Evolutionary conservation across 2,888 invertebrate species (phyloP).

Genomic region (Microdon myrmicae): DNA sequence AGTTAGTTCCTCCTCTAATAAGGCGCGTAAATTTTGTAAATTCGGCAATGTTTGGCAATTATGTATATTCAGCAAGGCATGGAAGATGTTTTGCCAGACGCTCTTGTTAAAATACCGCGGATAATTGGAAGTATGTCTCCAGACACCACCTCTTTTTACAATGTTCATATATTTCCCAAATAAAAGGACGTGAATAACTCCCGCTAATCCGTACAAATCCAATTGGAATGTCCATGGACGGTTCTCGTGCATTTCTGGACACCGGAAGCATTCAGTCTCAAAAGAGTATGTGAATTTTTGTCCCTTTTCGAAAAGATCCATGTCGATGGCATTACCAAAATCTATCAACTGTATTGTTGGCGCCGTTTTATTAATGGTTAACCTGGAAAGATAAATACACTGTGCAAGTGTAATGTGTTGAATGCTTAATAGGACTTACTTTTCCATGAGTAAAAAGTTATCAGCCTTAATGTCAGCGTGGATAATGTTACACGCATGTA

Average conservation of each 20-base stretch:
- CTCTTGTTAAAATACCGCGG: conserved; percentile 73
- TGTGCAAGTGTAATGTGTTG: too few relatives aligned
- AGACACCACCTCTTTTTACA: conserved; percentile 67
- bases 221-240: conserved; percentile 95
- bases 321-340: conserved; percentile 94
- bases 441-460: conserved; percentile 84
- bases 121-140: conserved; percentile 61
- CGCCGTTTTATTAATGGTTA: conserved; percentile 64
- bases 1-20: conserved; percentile 61
- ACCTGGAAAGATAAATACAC: conserved; percentile 72
- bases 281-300: conserved; percentile 77
- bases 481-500: conserved; percentile 88
- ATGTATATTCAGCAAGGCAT: conserved; percentile 82
- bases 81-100: conserved; percentile 85
- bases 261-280: conserved; percentile 79
- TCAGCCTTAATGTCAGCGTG: conserved; percentile 97
- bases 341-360: conserved; percentile 88
- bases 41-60: conserved; percentile 81
- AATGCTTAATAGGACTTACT: conserved; percentile 69
- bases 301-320: conserved; percentile 81
- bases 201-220: conserved; percentile 89
- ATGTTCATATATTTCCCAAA: conserved; percentile 92
- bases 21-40: conserved; percentile 67
- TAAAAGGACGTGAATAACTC: conserved; percentile 85
- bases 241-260: conserved; percentile 90